Conservation (phyloP, 2,113 vertebrate species). For the Tor tambroides region DNA sequence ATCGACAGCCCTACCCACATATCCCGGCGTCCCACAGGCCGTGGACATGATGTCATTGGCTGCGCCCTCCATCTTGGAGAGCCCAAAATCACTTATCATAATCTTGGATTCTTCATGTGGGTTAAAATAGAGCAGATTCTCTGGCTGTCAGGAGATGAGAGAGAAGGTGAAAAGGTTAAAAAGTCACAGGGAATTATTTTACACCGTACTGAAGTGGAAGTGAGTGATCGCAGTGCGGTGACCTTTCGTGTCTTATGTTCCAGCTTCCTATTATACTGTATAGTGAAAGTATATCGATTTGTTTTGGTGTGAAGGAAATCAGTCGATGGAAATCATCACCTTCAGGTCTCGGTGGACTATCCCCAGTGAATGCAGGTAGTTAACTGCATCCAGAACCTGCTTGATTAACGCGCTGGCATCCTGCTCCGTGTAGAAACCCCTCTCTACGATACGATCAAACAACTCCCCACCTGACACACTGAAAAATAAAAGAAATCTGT, state of each 20-base stretch:
- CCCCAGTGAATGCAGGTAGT: conserved; percentile 96
- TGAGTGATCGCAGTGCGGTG: neutral
- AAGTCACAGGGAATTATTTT: neutral
- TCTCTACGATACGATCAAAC: conserved; percentile 97
- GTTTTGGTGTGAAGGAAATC: conserved; percentile 4
- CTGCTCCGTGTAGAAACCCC: conserved; percentile 98
- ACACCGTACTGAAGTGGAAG: neutral
- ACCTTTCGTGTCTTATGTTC: neutral
- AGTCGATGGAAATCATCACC: conserved; percentile 59
- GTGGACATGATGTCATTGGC: conserved; percentile 96
- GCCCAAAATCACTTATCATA: conserved; percentile 99
- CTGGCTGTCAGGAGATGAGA: conserved; percentile 79
- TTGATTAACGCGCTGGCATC: conserved; percentile 96
- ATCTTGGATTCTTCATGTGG: conserved; percentile 97
- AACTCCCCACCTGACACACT: conserved; percentile 98
- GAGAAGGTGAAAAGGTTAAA: neutral
- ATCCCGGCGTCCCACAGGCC: conserved; percentile 96
- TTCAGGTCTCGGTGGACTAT: conserved; percentile 84
- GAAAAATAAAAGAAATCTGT: conserved; percentile 29
- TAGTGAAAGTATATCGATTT: neutral
- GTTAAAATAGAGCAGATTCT: conserved; percentile 97
- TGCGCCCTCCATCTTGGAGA: conserved; percentile 98
- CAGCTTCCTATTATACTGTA: neutral
- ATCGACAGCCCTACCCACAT: conserved; percentile 86
- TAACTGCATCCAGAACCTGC: conserved; percentile 95